Percentiles rank a stretch among this genome's conserved stretches.
Conservation (phyloP, 2,888 invertebrate species). For the Dryomyza anilis region DNA sequence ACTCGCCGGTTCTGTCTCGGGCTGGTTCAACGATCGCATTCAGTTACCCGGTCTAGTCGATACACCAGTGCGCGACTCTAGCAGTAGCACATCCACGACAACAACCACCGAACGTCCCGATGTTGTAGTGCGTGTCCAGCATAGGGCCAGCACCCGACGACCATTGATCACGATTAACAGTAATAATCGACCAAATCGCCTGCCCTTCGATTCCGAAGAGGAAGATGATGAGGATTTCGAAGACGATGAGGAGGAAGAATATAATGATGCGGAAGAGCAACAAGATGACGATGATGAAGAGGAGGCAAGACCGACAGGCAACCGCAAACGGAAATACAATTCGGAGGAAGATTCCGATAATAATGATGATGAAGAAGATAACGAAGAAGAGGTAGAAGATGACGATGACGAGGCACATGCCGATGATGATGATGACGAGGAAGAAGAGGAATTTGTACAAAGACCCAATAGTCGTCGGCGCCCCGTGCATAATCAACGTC, state of each 20-base stretch:
- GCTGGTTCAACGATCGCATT: constrained; percentile 54
- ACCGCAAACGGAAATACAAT: constrained; percentile 39
- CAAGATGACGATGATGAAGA: constrained; percentile 26
- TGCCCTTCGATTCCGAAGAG: constrained; percentile 39
- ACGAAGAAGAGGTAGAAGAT: constrained; percentile 36
- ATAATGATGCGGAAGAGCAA: constrained; percentile 30
- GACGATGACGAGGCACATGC: constrained; percentile 38
- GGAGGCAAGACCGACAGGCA: neutral
- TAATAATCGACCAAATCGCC: constrained; percentile 41
- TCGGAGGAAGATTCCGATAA: constrained; percentile 33
- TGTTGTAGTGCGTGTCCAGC: constrained; percentile 50
- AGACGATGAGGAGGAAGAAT: constrained; percentile 24
- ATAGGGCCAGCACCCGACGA: constrained; percentile 39
- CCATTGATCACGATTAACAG: constrained; percentile 37
- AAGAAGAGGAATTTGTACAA: constrained; percentile 34
- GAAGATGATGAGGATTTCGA: constrained; percentile 39
- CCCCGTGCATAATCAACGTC: constrained; percentile 31
- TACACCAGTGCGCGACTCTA: constrained; percentile 44
- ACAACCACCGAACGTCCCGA: constrained; percentile 45
- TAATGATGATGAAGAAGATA: constrained; percentile 27
- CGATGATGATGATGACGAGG: constrained; percentile 33
- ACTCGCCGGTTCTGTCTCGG: constrained; percentile 52
- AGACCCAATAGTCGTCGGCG: constrained; percentile 32
- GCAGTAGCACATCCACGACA: constrained; percentile 27
- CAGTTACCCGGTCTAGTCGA: constrained; percentile 46